phyloP scores from a whole-genome alignment of 2,113 vertebrate species.

The Tragelaphus imberbis region DNA sequence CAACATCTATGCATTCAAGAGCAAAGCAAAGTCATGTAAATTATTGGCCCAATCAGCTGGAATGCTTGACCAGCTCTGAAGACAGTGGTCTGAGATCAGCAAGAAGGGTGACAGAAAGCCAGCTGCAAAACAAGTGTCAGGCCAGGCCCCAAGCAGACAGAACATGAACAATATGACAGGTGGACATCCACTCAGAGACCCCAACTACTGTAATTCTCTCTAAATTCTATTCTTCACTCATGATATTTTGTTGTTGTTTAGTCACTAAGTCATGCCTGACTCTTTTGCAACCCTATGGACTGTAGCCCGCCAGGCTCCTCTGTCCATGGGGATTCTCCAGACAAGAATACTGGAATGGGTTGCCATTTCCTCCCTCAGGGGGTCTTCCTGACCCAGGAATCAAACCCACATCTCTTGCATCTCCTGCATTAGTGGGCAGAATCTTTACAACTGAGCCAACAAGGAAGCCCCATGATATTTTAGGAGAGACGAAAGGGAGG shows the following conservation, averaged over 20 bases:
- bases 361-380: background rate
- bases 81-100: background rate
- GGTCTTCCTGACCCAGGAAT: background rate
- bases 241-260: background rate
- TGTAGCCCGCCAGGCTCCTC: background rate
- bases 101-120: conserved; percentile 5
- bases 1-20: background rate
- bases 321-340: background rate
- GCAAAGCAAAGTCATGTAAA: background rate
- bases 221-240: conserved; percentile 18
- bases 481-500: background rate
- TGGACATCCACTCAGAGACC: background rate
- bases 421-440: background rate
- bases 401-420: background rate
- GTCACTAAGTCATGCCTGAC: background rate
- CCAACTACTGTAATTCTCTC: conserved; percentile 23
- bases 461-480: background rate
- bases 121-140: conserved; percentile 5
- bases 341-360: background rate
- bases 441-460: background rate
- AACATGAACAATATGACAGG: conserved; percentile 5
- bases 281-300: background rate
- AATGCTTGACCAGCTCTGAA: conserved; percentile 9
- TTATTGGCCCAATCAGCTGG: conserved; percentile 41
- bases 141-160: background rate